Evolutionary conservation across 2,888 invertebrate genomes (phyloP).

Genomic region (Pollenia griseotomentosa): DNA sequence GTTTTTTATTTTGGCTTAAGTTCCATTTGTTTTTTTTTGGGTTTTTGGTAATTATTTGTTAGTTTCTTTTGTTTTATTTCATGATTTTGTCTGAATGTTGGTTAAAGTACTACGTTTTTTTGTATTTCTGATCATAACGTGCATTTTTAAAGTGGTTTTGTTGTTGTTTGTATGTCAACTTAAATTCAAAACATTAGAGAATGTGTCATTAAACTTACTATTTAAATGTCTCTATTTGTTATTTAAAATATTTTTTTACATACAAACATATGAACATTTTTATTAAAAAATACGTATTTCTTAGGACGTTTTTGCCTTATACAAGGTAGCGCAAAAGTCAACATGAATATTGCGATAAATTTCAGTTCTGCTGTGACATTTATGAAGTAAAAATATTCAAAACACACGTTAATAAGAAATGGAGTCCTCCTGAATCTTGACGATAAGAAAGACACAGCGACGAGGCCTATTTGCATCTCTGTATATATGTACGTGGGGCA

Average conservation of each 20-base stretch:
- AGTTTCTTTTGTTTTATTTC: constrained; percentile 2
- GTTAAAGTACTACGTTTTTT: background rate
- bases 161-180: constrained; percentile 32
- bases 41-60: constrained; percentile 11
- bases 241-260: background rate
- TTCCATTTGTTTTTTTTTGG: constrained; percentile 49
- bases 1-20: constrained; percentile 23
- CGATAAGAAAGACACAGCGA: too few relatives aligned
- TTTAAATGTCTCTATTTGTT: constrained; percentile 3
- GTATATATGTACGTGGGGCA: too few relatives aligned
- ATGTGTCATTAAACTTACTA: constrained; percentile 27
- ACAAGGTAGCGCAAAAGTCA: too few relatives aligned
- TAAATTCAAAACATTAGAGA: constrained; percentile 36
- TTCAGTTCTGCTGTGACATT: too few relatives aligned
- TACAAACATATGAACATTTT: too few relatives aligned
- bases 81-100: constrained; percentile 24
- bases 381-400: too few relatives aligned
- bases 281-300: background rate
- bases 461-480: too few relatives aligned
- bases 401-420: too few relatives aligned
- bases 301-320: background rate
- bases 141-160: constrained; percentile 10
- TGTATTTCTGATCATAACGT: constrained; percentile 3
- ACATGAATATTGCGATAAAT: too few relatives aligned
- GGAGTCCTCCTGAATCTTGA: too few relatives aligned